A percentile compares a stretch with the other conserved stretches of the same genome.
phyloP scores from a whole-genome alignment of 2,888 invertebrate genomes.

The Chrysolina americana region DNA sequence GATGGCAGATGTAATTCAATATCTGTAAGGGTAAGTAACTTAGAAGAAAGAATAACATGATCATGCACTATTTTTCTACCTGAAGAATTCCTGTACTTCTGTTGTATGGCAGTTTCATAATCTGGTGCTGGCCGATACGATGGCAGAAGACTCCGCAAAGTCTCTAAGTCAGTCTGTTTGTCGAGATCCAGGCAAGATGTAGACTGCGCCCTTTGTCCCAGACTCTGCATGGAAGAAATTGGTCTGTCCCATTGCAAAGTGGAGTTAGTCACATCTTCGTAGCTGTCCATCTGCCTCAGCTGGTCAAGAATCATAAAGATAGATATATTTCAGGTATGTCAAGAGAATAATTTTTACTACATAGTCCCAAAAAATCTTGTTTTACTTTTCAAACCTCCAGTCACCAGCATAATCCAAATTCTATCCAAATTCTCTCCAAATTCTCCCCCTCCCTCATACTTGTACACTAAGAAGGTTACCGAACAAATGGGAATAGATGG shows the following conservation, averaged over 20 bases:
- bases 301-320: conserved; percentile 52
- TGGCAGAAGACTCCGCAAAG: conserved; percentile 82
- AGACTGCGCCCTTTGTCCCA: conserved; percentile 75
- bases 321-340: background rate
- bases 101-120: conserved; percentile 93
- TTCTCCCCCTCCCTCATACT: too few species aligned
- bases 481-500: too few species aligned
- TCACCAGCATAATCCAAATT: too few species aligned
- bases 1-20: too few species aligned
- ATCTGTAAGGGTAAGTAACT: too few species aligned
- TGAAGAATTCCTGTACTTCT: conserved; percentile 81
- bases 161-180: conserved; percentile 70
- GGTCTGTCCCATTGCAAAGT: conserved; percentile 67
- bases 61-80: conserved; percentile 20
- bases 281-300: conserved; percentile 65
- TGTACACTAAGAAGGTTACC: too few species aligned
- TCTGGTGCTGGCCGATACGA: conserved; percentile 93
- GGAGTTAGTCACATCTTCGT: conserved; percentile 63
- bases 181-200: conserved; percentile 78
- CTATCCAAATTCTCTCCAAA: too few species aligned
- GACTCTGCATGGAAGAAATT: conserved; percentile 64
- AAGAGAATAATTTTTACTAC: conserved; percentile 21
- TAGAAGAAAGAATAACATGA: too few species aligned
- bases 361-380: background rate
- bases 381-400: too few species aligned